Evolutionary conservation across 2,888 invertebrate genomes (phyloP), one percentile per base, ranked within the genome.

Genomic region (Drosophila parthenogenetica): DNA sequence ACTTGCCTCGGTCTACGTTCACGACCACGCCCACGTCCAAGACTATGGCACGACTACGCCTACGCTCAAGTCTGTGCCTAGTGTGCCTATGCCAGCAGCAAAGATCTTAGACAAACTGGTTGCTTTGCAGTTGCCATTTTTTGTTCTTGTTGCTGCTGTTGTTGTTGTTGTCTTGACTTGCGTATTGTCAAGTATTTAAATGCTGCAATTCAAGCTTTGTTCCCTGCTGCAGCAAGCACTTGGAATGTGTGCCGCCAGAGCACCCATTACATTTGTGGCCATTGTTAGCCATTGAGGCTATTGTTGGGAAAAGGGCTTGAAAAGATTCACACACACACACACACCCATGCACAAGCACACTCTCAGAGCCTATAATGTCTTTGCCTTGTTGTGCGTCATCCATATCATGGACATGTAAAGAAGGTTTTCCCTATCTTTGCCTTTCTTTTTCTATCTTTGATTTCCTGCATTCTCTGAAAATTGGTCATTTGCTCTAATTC

Each of bases 131-230:
- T 57, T 67, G 55, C 64, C 50, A 61, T 55, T 57, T 55, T 65
- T 22, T 29, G 29, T 29, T 29, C 8, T 29, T 29, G 29, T 29
- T 29, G 29, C 8, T 22, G 2, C 1, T 29, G 29, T 29, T 22
- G 2, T 2, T 29, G 29, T 8, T 25, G 8, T 8, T 29, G 29
- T 68, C 43, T 49, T 50, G 40, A n/a, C 63, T 40, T 55, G 73
- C 77, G 77, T 78, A 81, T 83, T 83, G 69, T 77, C 73, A 82
- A 82, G 82, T 81, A 75, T 81, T 87, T 87, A 86, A 81, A 79
- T 85, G 82, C 85, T 73, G 84, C 85, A 86, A 84, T 87, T 86
- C 80, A 70, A 72, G 80, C 66, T 63, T 63, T 79, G 58, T 79
- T 8, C 32, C 49, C 35, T 13, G 32, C 39, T 25, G 22, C 32